Evolutionary conservation across 2,113 vertebrate genomes (phyloP), one percentile per base, ranked within the genome.

Genomic region (Ceyx cyanopectus): DNA sequence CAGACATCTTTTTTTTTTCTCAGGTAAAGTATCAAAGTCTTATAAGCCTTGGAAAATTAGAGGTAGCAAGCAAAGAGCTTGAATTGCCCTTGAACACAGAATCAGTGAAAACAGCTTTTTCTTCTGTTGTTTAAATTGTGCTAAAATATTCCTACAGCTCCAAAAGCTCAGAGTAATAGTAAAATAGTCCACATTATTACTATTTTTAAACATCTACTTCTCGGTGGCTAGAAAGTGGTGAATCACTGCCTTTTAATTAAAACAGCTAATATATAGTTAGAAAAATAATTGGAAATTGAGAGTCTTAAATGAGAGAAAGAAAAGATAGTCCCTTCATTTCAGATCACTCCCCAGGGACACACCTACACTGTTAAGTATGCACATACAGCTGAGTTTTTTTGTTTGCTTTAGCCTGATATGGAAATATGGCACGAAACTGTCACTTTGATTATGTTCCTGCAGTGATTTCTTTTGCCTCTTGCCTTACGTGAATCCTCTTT

Each of bases 21-120:
- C 53, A 96, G 95, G 97, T 96, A 97, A 97, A 97, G 93, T 95
- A 97, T 97, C 96, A 97, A 98, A 97, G 82, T 91, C 96, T 95
- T 90, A 95, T 88, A 98, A 97, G 93, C 81, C 94, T 96, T 82
- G 12, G 96, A 98, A 98, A 97, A 97, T 97, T 95, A 96, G 89
- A 97, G 82, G 95, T 96, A 95, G 92, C 82, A 96, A 97, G 95
- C 67, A 95, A 88, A 93, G 94, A 97, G 72, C 79, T 80, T 97
- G 97, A 96, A 94, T 96, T 94, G 95, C 82, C 95, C 95, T 96
- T 96, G 93, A 97, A 97, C 81, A 93, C 78, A 96, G 95, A 96
- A 94, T 96, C 76, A 93, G 70, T 26, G n/a, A 95, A 93, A 95
- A 14, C 86, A 91, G 93, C 77, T 91, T 85, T 95, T 92, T 63